Evolutionary conservation across 2,888 invertebrate genomes (phyloP), one percentile per base, ranked within the genome.

Genomic region (Glyphotaelius pellucidus): DNA sequence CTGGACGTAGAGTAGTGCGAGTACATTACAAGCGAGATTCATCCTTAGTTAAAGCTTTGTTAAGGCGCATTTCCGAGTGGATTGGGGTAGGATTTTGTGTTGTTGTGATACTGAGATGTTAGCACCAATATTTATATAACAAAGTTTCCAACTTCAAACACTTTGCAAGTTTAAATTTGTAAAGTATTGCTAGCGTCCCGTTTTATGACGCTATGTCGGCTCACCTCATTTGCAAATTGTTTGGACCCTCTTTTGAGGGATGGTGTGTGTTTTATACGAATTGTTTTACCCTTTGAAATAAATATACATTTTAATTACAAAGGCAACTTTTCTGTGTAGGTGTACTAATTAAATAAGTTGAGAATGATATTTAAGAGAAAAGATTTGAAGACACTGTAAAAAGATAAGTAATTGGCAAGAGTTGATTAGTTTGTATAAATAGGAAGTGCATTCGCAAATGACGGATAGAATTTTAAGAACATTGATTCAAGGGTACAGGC

Each of bases 171-270:
- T 93, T 92, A 93, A 92, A 93, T 93, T 92, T 92, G 90, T 92
- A 91, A 92, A 93, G 93, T 93, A 93, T 93, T 92, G 87, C 92
- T 90, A 87, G 92, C 85, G 89, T 92, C 88, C 91, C 91, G 90
- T 92, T 92, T 92, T 91, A 92, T 91, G 92, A 92, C 90, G 92
- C 92, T 86, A 91, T 91, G 92, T 92, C 85, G 90, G 90, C 88
- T 92, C 92, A 92, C 92, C 92, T 92, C 92, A 92, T 92, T 92
- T 92, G 92, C 92, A 92, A 92, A 92, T 92, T 90, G 92, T 92
- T 90, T 86, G 83, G 85, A 88, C 91, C 89, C 86, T 90, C 67
- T 52, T 32, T 30, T 30, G 80, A 91, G 92, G 90, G 90, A 30
- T 91, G 84, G 38, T 83, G 67, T 42, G 42, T 89, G 35, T 25